These are phyloP conservation scores for Trichonephila inaurata DNA, from an alignment of 1,140 invertebrate genomes.

Conservation along the genomic window DNA sequence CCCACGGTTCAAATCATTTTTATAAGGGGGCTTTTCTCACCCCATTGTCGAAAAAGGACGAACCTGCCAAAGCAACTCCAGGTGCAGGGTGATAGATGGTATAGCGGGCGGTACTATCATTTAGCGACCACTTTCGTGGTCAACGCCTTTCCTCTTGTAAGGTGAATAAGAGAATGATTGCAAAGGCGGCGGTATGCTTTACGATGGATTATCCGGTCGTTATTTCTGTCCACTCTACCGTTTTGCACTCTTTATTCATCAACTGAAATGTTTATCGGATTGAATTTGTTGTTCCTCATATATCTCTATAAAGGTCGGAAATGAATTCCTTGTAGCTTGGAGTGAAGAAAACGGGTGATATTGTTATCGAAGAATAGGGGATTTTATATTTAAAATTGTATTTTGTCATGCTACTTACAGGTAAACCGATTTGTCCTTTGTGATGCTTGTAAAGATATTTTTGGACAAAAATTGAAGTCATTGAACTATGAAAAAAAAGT, in stretches of 20 bases:
- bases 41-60: slow-evolving; percentile 38
- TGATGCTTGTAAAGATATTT: neutral
- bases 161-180: neutral
- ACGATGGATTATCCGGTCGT: slow-evolving; percentile 58
- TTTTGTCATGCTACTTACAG: neutral
- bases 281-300: neutral
- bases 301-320: neutral
- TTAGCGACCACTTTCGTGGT: slow-evolving; percentile 67
- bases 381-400: neutral
- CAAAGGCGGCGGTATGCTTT: neutral
- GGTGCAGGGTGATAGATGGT: slow-evolving; percentile 61
- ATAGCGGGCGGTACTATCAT: slow-evolving; percentile 11
- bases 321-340: neutral
- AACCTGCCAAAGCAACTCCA: slow-evolving; percentile 47
- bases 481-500: no score
- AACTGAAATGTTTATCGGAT: slow-evolving; percentile 34
- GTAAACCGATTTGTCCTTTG: neutral
- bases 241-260: slow-evolving; percentile 19
- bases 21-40: slow-evolving; percentile 18
- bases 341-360: neutral
- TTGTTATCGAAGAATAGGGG: neutral
- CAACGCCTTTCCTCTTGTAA: slow-evolving; percentile 46
- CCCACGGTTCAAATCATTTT: neutral
- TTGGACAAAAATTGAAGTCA: no score
- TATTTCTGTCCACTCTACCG: slow-evolving; percentile 59